Base-by-base conservation (phyloP, 1,140 invertebrate genomes). In the Papilio machaon region DNA sequence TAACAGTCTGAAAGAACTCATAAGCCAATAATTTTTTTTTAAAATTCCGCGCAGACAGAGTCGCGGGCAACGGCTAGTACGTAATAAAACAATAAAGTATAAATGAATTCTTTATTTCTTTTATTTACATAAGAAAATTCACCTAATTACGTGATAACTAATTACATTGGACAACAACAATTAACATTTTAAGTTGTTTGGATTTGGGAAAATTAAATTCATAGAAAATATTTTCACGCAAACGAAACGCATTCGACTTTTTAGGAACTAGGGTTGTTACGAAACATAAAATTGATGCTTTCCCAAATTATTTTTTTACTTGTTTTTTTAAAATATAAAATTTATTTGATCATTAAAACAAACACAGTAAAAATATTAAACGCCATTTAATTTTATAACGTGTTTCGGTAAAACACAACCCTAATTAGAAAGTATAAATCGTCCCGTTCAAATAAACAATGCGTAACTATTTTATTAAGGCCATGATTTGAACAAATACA, bases 91-190 rank as follows among this genome's bases (percentile, higher is more conserved):
- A 84, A 81, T 74, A 73, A 76, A 84, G 76, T 89, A 90, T 91
- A 92, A 91, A 91, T 87, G 86, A 90, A 90, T 89, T 87, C 88
- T 93, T 93, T 93, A 92, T 91, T 92, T 84, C 85, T 89, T 88
- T 87, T 91, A 93, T 93, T 93, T 93, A 92, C 92, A 92, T 92
- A 91, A 90, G 90, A 93, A 93, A 92, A 91, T 92, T 91, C 90
- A 87, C 90, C 91, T 91, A 92, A 89, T 90, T 88, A 90, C 84
- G 86, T 85, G 83, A 85, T 87, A 84, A 90, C 90, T 92, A 92
- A 91, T 91, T 91, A 91, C 90, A 93, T 89, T 87, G 85, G 87
- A 93, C 91, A 93, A 93, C 91, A 91, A 90, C 91, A 91, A 81
- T 87, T 90, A 91, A 87, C 89, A 88, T 87, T 84, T 88, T 88